Evolutionary conservation across 2,888 invertebrate genomes (phyloP), one percentile per base, ranked within the genome.

Genomic region (Amphipoea oculea): DNA sequence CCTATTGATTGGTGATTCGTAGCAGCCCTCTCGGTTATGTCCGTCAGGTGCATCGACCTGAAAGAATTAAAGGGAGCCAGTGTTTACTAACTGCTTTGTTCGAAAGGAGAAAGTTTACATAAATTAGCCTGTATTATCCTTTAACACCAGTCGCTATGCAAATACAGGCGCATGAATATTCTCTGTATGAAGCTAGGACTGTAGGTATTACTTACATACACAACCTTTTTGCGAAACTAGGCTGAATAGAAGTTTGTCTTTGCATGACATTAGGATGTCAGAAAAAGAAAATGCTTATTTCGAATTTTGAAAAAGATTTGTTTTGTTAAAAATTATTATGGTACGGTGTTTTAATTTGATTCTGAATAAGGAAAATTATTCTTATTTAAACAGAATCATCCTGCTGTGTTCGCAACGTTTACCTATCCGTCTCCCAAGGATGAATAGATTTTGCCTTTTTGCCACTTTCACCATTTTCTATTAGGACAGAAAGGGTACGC

Each of bases 71-170:
- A 89, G 89, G 89, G 89, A 84, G 65, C 36, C 76, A 67, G 36
- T 85, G 79, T 84, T 90, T 81, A 84, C 76, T 67, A 65, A 86
- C 68, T 48, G 73, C 81, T 82, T 82, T 80, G 87, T 86, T 73
- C 62, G 42, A 83, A 71, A 80, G 72, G 82, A 88, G 89, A 89
- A 90, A 89, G 88, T 88, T 63, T 48, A 81, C 83, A 82, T 85
- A 85, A 82, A 88, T 88, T 83, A 83, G 45, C 62, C 6, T 54
- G 68, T 72, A 74, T 84, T 85, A 84, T 84, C 87, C 84, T 86
- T 76, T 60, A 72, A 76, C 72, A 73, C 69, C 12, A 66, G 54
- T 45, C 68, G 40, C 1, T 65, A 80, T 73, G 66, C 57, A 76
- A 57, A 80, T 70, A 12, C 29, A 29, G 17, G 9, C 9, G 51